Base-by-base conservation (phyloP, 2,113 vertebrate species). In the Dicrurus megarhynchus region DNA sequence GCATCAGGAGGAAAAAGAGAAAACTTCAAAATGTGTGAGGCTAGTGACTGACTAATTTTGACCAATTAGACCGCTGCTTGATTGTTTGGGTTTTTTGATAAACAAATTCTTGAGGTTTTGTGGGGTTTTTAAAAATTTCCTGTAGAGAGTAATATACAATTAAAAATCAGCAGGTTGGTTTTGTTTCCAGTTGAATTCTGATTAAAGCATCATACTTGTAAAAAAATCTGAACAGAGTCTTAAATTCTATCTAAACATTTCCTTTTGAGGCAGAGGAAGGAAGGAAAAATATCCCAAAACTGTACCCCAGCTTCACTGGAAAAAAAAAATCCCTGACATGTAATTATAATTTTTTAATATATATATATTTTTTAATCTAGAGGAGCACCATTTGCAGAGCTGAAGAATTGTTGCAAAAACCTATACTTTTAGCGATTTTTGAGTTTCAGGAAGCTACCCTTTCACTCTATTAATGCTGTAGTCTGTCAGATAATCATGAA, bases 61-160 rank as follows among this genome's bases (percentile, higher is more conserved):
- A 70, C 4, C 7, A 14, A 4, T 65, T 63, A 70, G 3, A 14
- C 16, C 27, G 11, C 49, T 61, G 16, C 35, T 75, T 84, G 22
- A 8, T 65, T 57, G 4, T 46, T 39, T 39, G n/a, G 32, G 4
- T 3, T 10, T 73, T 80, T 49, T 75, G 27, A 35, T 70, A 37
- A 46, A 17, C 9, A 69, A 42, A 12, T 82, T 53, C 44, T 20
- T 59, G 8, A 4, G 23, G 7, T 35, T 65, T 46, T 65, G 4
- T n/a, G 12, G 5, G 1, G 0, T 10, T 35, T 41, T 8, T 4
- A 3, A 4, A 5, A 7, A 39, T 27, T 87, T 71, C 27, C 22
- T 2, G 1, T 32, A 41, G 47, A 69, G 24, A 53, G 16, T 17
- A 85, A 39, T 50, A 42, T 47, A 24, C 28, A 42, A 19, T 61